Evolutionary conservation across 2,888 invertebrate genomes (phyloP).

Genomic region (Melipona beecheii): DNA sequence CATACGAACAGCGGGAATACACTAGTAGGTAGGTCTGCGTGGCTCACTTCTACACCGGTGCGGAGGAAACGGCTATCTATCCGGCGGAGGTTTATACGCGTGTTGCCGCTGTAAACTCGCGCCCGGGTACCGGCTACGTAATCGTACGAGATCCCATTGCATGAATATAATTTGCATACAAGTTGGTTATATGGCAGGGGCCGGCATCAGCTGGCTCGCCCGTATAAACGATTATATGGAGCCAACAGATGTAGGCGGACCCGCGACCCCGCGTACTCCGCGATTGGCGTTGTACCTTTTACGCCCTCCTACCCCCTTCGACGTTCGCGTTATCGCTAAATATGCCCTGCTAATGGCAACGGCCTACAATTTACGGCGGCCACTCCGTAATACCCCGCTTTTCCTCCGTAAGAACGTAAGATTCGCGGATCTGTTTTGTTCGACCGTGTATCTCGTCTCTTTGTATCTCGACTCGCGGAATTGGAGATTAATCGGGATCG

Average conservation of each 20-base stretch:
- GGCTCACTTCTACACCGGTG: conserved; percentile 71
- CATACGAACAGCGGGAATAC: not conserved
- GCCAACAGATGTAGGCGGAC: conserved; percentile 84
- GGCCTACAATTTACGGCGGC: conserved; percentile 73
- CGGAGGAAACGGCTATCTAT: conserved; percentile 80
- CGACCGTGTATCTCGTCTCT: not conserved
- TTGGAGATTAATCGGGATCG: conserved; percentile 26
- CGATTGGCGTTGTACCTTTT: conserved; percentile 72
- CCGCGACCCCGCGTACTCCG: conserved; percentile 70
- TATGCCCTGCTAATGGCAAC: conserved; percentile 78
- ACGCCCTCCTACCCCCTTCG: conserved; percentile 49
- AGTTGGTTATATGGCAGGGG: conserved; percentile 81
- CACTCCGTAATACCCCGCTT: not conserved
- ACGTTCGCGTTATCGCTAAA: conserved; percentile 75
- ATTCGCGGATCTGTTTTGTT: not conserved
- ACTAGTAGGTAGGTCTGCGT: conserved; percentile 10
- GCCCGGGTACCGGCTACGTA: conserved; percentile 79
- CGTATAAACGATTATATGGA: conserved; percentile 84
- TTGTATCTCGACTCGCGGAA: not conserved
- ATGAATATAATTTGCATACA: conserved; percentile 84
- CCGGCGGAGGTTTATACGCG: conserved; percentile 82
- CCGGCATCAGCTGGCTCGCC: conserved; percentile 83
- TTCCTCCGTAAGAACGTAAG: not conserved
- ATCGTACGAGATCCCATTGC: conserved; percentile 83
- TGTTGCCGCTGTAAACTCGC: conserved; percentile 83